These are phyloP conservation scores for Chelon auratus DNA, from an alignment of 2,797 vertebrate species.

Conservation along the genomic window DNA sequence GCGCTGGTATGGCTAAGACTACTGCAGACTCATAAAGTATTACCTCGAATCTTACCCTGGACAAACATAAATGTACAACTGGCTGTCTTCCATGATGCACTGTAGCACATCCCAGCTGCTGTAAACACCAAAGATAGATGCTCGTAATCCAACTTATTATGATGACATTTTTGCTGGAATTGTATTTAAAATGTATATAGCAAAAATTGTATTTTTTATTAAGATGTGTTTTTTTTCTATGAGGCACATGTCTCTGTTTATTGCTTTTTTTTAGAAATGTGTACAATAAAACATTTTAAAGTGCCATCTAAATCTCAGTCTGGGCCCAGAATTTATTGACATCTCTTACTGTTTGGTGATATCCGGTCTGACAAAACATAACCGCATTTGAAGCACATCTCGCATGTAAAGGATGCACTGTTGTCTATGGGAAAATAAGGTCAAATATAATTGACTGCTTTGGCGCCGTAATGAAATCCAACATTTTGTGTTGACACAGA, in stretches of 20 bases:
- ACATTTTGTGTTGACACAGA: constrained; percentile 1
- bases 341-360: constrained; percentile 1
- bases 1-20: constrained; percentile 12
- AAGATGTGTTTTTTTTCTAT: constrained; percentile 32
- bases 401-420: background rate
- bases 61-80: constrained; percentile 20
- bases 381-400: constrained; percentile 3
- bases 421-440: background rate
- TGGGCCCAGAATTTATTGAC: background rate
- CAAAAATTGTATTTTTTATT: constrained; percentile 35
- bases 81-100: constrained; percentile 28
- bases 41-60: background rate
- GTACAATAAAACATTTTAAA: constrained; percentile 50
- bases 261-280: background rate
- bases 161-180: background rate
- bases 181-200: constrained; percentile 65
- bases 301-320: background rate
- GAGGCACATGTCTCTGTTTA: background rate
- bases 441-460: background rate
- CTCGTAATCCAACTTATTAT: constrained; percentile 13
- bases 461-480: background rate
- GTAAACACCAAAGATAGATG: constrained; percentile 6
- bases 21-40: constrained; percentile 17
- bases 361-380: background rate
- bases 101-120: constrained; percentile 6